Evolutionary conservation across 2,797 vertebrate genomes (phyloP).

Genomic region (Dermochelys coriacea): DNA sequence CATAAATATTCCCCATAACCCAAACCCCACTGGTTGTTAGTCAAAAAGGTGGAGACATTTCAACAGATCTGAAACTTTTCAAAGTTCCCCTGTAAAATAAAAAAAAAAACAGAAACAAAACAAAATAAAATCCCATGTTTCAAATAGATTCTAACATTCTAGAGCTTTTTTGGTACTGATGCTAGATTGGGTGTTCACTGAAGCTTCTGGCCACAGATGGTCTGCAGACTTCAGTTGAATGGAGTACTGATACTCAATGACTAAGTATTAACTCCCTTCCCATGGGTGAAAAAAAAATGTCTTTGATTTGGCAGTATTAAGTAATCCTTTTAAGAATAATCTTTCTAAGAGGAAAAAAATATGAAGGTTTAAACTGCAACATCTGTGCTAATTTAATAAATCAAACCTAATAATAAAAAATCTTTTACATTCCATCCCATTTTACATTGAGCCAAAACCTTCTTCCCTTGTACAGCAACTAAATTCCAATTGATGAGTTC

Average conservation of each 20-base stretch:
- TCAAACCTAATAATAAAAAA: not conserved
- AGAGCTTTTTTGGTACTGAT: not conserved
- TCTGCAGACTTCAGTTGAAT: constrained; percentile 43
- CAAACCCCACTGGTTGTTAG: not conserved
- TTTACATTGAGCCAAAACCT: not conserved
- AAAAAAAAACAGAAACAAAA: too few relatives aligned
- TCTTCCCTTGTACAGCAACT: not conserved
- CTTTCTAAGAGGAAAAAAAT: not conserved
- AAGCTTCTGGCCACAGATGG: constrained; percentile 45
- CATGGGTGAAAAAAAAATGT: constrained; percentile 43
- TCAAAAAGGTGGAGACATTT: not conserved
- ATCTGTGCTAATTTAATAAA: not conserved
- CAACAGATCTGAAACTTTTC: not conserved
- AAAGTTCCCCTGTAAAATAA: not conserved
- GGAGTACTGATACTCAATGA: not conserved
- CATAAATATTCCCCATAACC: not conserved
- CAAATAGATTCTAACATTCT: not conserved
- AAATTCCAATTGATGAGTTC: not conserved
- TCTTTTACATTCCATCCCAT: not conserved
- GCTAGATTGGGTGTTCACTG: not conserved
- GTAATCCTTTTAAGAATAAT: not conserved
- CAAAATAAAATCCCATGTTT: too few relatives aligned
- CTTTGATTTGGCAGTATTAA: constrained; percentile 35
- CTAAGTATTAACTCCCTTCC: not conserved
- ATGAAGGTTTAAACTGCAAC: not conserved